Conservation (phyloP, 2,888 invertebrate genomes). For the Gymnoscelis rufifasciata region DNA sequence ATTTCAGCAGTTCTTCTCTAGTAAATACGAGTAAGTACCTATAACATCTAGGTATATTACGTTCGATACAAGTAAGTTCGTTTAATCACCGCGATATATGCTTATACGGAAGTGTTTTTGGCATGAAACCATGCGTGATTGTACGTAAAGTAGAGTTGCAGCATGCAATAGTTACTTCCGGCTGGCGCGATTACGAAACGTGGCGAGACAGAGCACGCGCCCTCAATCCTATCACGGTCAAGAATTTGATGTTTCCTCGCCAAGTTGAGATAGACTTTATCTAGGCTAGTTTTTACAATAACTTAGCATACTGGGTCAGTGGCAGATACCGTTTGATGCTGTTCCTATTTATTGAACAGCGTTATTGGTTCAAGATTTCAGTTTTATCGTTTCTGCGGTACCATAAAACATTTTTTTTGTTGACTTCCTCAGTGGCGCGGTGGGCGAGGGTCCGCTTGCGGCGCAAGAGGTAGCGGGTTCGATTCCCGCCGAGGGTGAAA, state of each 20-base stretch:
- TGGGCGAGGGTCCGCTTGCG: no score
- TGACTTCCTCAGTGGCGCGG: no score
- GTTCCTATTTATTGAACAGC: no score
- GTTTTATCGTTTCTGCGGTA: no score
- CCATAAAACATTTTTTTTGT: no score
- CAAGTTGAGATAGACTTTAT: background rate
- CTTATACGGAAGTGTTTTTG: slow-evolving; percentile 26
- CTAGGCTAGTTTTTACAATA: background rate
- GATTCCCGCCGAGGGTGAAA: no score
- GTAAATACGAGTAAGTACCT: no score
- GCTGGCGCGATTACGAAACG: slow-evolving; percentile 20
- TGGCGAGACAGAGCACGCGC: slow-evolving; percentile 1
- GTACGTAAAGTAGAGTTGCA: slow-evolving; percentile 14
- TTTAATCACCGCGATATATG: background rate
- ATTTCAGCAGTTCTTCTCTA: no score
- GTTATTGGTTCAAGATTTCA: no score
- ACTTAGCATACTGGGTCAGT: background rate
- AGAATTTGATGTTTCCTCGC: slow-evolving; percentile 11
- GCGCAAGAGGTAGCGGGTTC: no score
- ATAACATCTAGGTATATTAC: no score
- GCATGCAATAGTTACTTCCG: slow-evolving; percentile 27
- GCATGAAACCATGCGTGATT: slow-evolving; percentile 24
- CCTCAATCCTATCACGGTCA: slow-evolving; percentile 20
- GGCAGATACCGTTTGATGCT: background rate
- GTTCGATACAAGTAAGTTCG: no score